Evolutionary conservation across 2,888 invertebrate species (phyloP).

Genomic region (Penaeus monodon): DNA sequence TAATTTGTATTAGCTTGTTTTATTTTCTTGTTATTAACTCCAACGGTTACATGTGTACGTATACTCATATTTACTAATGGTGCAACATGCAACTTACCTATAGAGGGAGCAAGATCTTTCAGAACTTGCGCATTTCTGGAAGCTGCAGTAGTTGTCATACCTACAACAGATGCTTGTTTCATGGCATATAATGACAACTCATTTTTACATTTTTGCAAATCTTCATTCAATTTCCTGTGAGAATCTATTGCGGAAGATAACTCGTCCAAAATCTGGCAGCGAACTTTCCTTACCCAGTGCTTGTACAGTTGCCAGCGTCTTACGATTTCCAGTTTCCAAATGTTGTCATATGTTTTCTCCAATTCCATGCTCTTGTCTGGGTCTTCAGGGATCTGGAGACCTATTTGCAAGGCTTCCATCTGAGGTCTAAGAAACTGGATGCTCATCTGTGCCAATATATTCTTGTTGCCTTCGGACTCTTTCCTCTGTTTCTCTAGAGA

Average conservation of each 20-base stretch:
- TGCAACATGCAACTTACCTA: slow-evolving; percentile 19
- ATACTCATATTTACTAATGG: too few relatives aligned
- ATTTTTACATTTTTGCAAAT: slow-evolving; percentile 11
- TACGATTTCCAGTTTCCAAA: neutral
- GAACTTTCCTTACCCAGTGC: slow-evolving; percentile 28
- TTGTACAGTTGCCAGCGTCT: slow-evolving; percentile 39
- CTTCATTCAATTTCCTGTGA: neutral
- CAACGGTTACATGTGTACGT: too few relatives aligned
- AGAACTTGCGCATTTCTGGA: slow-evolving; percentile 37
- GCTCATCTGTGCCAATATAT: neutral
- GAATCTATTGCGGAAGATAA: neutral
- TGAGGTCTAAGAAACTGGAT: neutral
- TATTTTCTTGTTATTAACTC: too few relatives aligned
- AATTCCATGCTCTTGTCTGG: neutral
- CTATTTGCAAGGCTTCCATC: slow-evolving; percentile 16
- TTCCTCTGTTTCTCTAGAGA: neutral
- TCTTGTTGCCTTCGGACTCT: neutral
- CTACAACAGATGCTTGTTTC: slow-evolving; percentile 39
- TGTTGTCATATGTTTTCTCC: neutral
- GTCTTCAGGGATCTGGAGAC: slow-evolving; percentile 4
- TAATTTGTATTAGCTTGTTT: too few relatives aligned
- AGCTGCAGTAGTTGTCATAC: slow-evolving; percentile 51
- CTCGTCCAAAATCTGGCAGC: neutral
- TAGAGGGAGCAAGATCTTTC: slow-evolving; percentile 43
- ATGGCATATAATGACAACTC: slow-evolving; percentile 30